A percentile compares a stretch with the other conserved stretches of the same genome.
Conservation (phyloP, 2,888 invertebrate species). For the Atrina japonica region DNA sequence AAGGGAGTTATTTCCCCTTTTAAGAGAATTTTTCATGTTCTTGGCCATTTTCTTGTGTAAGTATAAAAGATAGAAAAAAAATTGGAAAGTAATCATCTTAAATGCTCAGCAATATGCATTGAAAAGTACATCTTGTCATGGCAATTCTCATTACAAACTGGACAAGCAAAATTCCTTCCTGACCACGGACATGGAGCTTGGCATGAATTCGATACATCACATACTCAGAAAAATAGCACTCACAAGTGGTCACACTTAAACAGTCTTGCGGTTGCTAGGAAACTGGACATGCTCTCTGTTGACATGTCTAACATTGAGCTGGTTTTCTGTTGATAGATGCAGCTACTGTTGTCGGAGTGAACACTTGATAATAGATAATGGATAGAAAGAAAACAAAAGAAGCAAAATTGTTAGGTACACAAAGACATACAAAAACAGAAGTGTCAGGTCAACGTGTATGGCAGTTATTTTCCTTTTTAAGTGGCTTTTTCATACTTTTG, state of each 20-base stretch:
- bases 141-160: slow-evolving; percentile 71
- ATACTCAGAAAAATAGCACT: slow-evolving; percentile 74
- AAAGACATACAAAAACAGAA: no score
- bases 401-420: no score
- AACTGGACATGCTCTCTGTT: slow-evolving; percentile 64
- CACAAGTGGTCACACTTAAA: slow-evolving; percentile 73
- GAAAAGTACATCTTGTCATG: slow-evolving; percentile 73
- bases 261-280: slow-evolving; percentile 67
- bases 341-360: slow-evolving; percentile 33
- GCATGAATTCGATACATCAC: slow-evolving; percentile 74
- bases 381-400: no score
- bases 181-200: slow-evolving; percentile 66
- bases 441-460: no score
- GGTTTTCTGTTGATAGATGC: slow-evolving; percentile 48
- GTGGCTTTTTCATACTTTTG: no score
- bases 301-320: slow-evolving; percentile 58
- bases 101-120: slow-evolving; percentile 71
- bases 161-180: slow-evolving; percentile 66
- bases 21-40: no score
- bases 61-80: no score
- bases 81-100: slow-evolving; percentile 49
- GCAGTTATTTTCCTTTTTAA: no score
- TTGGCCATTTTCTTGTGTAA: no score
- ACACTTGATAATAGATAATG: no score
- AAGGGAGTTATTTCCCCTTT: no score